phyloP scores from a whole-genome alignment of 2,797 vertebrate species.

The Selene dorsalis region DNA sequence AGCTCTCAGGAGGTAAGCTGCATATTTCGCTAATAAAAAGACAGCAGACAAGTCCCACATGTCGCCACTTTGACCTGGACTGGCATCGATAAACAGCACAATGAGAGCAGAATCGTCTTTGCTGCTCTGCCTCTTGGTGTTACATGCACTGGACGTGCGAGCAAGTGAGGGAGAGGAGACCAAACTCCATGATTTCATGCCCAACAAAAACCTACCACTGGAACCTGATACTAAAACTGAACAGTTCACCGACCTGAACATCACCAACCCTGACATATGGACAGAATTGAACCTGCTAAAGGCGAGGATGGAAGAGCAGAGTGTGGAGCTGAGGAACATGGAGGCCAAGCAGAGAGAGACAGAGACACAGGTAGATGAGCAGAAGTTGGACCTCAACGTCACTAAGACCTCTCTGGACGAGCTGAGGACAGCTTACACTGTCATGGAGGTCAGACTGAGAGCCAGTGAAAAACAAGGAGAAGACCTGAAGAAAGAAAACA shows the following conservation, averaged over 20 bases:
- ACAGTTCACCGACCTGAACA: neutral
- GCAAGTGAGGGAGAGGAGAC: neutral
- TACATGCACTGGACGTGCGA: neutral
- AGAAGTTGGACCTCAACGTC: neutral
- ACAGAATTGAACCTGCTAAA: neutral
- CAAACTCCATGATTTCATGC: neutral
- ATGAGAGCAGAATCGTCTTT: neutral
- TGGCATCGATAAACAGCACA: neutral
- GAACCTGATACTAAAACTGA: neutral
- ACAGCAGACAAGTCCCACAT: neutral
- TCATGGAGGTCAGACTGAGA: neutral
- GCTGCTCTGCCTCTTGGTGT: neutral
- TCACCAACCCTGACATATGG: neutral
- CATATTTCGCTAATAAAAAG: neutral
- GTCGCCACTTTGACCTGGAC: neutral
- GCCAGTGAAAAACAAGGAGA: neutral
- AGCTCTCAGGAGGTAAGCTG: neutral
- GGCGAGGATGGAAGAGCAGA: neutral
- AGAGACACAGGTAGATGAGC: neutral
- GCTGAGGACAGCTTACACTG: neutral
- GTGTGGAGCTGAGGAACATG: neutral
- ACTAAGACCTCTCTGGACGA: conserved; percentile 6
- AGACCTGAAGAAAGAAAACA: conserved; percentile 6
- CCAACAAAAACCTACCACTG: neutral
- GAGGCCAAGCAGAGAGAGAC: neutral